Evolutionary conservation across 2,113 vertebrate species (phyloP).

Genomic region (Syrrhaptes paradoxus): DNA sequence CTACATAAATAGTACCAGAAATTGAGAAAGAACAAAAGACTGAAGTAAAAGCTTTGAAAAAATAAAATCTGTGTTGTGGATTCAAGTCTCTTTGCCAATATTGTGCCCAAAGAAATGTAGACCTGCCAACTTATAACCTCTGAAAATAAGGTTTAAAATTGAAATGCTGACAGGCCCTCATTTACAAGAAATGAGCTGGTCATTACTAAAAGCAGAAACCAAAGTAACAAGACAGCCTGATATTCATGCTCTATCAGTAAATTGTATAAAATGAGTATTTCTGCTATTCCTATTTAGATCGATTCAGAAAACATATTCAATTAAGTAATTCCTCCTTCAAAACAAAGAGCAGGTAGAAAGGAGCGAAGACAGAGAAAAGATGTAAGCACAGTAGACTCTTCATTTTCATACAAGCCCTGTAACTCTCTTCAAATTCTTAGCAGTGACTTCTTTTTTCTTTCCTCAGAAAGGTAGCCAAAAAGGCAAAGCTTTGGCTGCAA

Average conservation of each 20-base stretch:
- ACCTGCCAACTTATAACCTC: slow-evolving; percentile 18
- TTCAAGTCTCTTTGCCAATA: slow-evolving; percentile 1
- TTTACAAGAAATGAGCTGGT: neutral
- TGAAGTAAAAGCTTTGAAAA: neutral
- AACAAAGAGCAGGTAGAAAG: neutral
- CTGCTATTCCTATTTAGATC: neutral
- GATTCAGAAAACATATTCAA: neutral
- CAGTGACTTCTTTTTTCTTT: neutral
- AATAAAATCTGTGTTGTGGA: neutral
- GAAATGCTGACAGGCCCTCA: slow-evolving; percentile 14
- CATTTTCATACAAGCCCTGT: neutral
- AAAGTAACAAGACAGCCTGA: neutral
- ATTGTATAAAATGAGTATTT: neutral
- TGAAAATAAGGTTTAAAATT: slow-evolving; percentile 7
- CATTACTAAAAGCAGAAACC: neutral
- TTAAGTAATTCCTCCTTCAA: neutral
- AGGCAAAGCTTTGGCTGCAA: neutral
- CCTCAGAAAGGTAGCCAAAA: neutral
- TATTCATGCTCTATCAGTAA: neutral
- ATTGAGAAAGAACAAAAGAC: neutral
- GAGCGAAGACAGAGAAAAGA: neutral
- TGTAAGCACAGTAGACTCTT: neutral
- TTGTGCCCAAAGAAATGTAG: neutral
- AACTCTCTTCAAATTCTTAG: neutral
- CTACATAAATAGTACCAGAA: slow-evolving; percentile 17